Percentiles rank a stretch among this genome's conserved stretches.
These are phyloP conservation scores for Percopsis omiscomaycus DNA, from an alignment of 2,797 vertebrate genomes.

Conservation along the genomic window DNA sequence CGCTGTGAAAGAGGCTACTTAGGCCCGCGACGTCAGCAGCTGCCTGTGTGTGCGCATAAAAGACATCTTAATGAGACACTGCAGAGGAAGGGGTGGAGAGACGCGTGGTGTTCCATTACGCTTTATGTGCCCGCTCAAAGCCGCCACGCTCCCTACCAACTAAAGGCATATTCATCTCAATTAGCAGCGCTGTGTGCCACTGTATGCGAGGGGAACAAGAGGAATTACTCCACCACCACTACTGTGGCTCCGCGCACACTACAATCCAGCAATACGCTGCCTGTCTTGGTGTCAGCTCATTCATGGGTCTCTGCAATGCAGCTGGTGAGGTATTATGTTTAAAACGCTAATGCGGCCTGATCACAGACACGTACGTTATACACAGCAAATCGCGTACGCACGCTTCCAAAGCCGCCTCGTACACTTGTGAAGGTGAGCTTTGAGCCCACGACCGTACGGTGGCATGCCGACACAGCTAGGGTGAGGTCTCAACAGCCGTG, in stretches of 20 bases:
- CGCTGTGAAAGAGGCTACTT: slow-evolving; percentile 62
- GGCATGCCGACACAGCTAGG: too few species aligned
- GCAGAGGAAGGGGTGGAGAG: slow-evolving; percentile 31
- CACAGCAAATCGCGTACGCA: not conserved
- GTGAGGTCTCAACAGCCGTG: too few species aligned
- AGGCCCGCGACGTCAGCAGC: slow-evolving; percentile 50
- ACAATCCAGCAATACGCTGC: slow-evolving; percentile 3
- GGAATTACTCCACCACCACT: slow-evolving; percentile 44
- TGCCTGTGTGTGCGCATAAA: slow-evolving; percentile 65
- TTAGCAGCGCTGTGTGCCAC: slow-evolving; percentile 32
- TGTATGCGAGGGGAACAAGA: slow-evolving; percentile 19
- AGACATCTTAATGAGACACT: slow-evolving; percentile 26
- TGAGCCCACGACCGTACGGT: not conserved
- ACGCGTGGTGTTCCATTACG: slow-evolving; percentile 56
- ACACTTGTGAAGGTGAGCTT: not conserved
- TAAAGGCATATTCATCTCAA: slow-evolving; percentile 54
- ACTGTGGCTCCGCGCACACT: slow-evolving; percentile 46
- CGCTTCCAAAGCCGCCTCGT: not conserved
- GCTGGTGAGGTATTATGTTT: slow-evolving; percentile 18
- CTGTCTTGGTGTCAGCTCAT: slow-evolving; percentile 55
- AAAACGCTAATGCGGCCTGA: slow-evolving; percentile 16
- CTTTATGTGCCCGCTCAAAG: slow-evolving; percentile 49
- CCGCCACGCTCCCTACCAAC: slow-evolving; percentile 34
- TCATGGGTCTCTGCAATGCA: slow-evolving; percentile 39
- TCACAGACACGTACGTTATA: not conserved